Conservation (phyloP, 2,888 invertebrate genomes). For the Netelia melanura region DNA sequence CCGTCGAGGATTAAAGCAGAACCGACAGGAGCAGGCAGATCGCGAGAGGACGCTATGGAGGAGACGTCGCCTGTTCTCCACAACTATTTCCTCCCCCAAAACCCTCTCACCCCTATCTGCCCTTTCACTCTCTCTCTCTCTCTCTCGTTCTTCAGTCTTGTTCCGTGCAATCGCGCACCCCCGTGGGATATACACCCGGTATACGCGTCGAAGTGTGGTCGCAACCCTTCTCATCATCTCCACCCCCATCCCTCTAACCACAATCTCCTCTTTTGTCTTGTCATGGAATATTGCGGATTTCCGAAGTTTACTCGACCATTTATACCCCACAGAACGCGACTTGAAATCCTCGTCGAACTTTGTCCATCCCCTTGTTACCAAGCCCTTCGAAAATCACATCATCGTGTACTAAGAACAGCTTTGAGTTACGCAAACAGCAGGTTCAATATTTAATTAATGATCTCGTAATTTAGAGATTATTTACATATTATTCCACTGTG, state of each 20-base stretch:
- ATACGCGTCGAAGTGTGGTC: constrained; percentile 54
- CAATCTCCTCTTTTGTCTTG: constrained; percentile 14
- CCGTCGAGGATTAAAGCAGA: constrained; percentile 64
- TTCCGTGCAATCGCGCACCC: constrained; percentile 49
- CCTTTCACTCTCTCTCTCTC: not conserved
- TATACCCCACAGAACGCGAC: constrained; percentile 18
- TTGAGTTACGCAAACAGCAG: not conserved
- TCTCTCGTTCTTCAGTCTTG: constrained; percentile 20
- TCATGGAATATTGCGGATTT: constrained; percentile 60
- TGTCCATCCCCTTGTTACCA: not conserved
- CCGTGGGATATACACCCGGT: constrained; percentile 15
- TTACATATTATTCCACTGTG: not conserved
- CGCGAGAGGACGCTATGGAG: constrained; percentile 37
- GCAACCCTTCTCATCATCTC: constrained; percentile 10
- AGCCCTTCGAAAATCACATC: constrained; percentile 39
- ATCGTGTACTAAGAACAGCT: constrained; percentile 11
- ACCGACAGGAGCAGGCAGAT: constrained; percentile 50
- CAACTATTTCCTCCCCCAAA: constrained; percentile 8
- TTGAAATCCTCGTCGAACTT: constrained; percentile 48
- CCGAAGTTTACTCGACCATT: constrained; percentile 50
- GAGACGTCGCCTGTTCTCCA: constrained; percentile 42
- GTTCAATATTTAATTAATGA: not conserved
- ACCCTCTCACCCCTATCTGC: not conserved
- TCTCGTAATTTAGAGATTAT: not conserved
- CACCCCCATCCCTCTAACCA: constrained; percentile 30